phyloP scores from a whole-genome alignment of 2,797 vertebrate species.

The Labroides dimidiatus region DNA sequence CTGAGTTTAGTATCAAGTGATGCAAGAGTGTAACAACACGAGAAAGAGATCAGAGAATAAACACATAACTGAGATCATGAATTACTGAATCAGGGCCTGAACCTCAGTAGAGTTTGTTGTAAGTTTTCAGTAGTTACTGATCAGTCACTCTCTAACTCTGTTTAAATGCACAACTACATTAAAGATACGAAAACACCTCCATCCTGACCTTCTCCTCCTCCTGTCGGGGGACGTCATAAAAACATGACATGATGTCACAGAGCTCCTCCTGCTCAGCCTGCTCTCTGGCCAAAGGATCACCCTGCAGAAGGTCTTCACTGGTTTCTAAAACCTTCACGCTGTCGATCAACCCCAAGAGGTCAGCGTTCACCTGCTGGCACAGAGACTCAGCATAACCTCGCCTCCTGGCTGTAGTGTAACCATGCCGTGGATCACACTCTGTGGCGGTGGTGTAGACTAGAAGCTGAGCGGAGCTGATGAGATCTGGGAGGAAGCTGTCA shows the following conservation, averaged over 20 bases:
- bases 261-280: slow-evolving; percentile 76
- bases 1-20: neutral
- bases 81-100: too few relatives aligned
- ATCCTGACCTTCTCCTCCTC: slow-evolving; percentile 75
- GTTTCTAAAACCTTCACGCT: neutral
- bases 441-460: slow-evolving; percentile 78
- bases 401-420: slow-evolving; percentile 77
- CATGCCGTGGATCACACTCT: slow-evolving; percentile 67
- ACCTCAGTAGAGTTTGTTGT: too few relatives aligned
- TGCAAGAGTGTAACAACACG: neutral
- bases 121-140: too few relatives aligned
- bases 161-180: too few relatives aligned
- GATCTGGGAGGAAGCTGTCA: slow-evolving; percentile 78
- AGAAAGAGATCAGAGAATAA: neutral
- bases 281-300: slow-evolving; percentile 51
- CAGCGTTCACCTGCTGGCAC: slow-evolving; percentile 79
- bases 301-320: neutral
- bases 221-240: slow-evolving; percentile 74
- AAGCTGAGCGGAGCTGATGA: slow-evolving; percentile 71
- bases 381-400: slow-evolving; percentile 75
- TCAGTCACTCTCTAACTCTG: neutral
- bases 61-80: neutral
- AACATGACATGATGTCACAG: slow-evolving; percentile 64
- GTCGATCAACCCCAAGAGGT: slow-evolving; percentile 76
- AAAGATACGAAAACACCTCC: neutral